Conservation (phyloP, 2,113 vertebrate species). For the Chaetorhynchus papuensis region DNA sequence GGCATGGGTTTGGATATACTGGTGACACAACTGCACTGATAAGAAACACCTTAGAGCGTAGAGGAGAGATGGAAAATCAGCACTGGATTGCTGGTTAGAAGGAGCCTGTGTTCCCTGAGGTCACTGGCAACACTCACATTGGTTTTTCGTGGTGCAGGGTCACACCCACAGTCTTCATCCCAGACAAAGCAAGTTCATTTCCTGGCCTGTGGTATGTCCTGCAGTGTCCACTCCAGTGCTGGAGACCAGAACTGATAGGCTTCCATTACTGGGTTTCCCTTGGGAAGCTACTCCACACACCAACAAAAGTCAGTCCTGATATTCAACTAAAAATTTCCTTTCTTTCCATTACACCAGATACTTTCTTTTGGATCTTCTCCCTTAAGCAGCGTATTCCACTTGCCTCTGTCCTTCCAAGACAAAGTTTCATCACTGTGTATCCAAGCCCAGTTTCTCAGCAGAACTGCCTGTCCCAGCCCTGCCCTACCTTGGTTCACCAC, state of each 20-base stretch:
- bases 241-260: background rate
- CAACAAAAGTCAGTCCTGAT: background rate
- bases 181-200: background rate
- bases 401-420: background rate
- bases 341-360: background rate
- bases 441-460: background rate
- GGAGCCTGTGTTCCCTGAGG: background rate
- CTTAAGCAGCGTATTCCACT: background rate
- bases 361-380: background rate
- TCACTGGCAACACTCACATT: background rate
- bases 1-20: background rate
- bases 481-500: background rate
- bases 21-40: background rate
- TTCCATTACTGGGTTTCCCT: background rate
- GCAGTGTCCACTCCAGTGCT: background rate
- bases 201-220: background rate
- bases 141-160: background rate
- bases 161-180: background rate
- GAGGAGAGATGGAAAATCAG: background rate
- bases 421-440: background rate
- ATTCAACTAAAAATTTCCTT: background rate
- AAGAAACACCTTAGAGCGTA: background rate
- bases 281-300: background rate
- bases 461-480: background rate
- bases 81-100: background rate